A percentile compares a stretch with the other conserved stretches of the same genome.
These are phyloP conservation scores for Drosophila lowei DNA, from an alignment of 1,140 invertebrate species.

Conservation along the genomic window DNA sequence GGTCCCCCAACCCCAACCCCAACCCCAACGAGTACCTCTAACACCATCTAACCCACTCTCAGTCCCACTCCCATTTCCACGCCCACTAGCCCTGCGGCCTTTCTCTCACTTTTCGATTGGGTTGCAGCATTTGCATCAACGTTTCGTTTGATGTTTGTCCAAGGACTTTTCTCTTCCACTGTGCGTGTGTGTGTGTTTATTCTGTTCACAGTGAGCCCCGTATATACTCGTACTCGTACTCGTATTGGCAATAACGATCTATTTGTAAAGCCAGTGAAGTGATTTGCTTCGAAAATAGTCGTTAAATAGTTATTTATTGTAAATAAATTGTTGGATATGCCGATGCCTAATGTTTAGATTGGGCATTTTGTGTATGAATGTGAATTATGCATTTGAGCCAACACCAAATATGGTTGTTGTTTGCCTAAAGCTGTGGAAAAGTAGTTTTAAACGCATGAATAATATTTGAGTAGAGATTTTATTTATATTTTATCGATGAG, in stretches of 20 bases:
- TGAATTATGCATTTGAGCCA: neutral
- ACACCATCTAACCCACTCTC: neutral
- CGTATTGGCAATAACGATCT: conserved; percentile 48
- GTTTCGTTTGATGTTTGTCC: conserved; percentile 54
- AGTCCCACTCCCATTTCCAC: neutral
- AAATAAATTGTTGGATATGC: conserved; percentile 29
- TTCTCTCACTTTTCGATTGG: conserved; percentile 23
- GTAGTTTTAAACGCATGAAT: neutral
- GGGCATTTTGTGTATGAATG: conserved; percentile 6
- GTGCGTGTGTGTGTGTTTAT: neutral
- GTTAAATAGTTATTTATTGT: conserved; percentile 33
- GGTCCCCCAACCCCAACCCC: neutral
- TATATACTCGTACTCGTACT: conserved; percentile 14
- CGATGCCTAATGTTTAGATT: conserved; percentile 22
- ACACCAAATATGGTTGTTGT: conserved; percentile 2
- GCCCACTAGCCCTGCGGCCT: conserved; percentile 1
- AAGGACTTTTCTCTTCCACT: conserved; percentile 35
- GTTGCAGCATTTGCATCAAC: conserved; percentile 60
- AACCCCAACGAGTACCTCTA: neutral
- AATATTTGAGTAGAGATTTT: too few species aligned
- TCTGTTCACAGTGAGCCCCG: conserved; percentile 31
- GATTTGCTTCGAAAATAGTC: conserved; percentile 39
- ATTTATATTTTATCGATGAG: too few species aligned
- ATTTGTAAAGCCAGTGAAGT: conserved; percentile 50
- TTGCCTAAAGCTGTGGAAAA: conserved; percentile 8